Evolutionary conservation across 2,888 invertebrate genomes (phyloP).

Genomic region (Lepidocyrtoides sp.): DNA sequence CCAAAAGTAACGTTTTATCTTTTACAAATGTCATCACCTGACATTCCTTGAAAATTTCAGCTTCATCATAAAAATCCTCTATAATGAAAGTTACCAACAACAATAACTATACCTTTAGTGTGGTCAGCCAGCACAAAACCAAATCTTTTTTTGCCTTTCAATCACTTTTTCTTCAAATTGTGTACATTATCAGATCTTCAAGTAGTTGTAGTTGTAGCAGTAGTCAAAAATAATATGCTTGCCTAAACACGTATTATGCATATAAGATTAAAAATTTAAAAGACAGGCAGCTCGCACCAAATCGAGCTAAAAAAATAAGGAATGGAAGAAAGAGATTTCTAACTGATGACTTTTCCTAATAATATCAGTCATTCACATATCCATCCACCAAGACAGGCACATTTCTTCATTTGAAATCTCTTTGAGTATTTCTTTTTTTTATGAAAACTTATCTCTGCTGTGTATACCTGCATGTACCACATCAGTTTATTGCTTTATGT

Average conservation of each 20-base stretch:
- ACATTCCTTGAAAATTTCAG: slow-evolving; percentile 55
- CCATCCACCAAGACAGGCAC: slow-evolving; percentile 74
- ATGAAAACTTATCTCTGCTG: background rate
- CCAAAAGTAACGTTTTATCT: background rate
- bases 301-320: background rate
- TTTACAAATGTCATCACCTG: slow-evolving; percentile 68
- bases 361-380: slow-evolving; percentile 78
- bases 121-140: background rate
- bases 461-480: background rate
- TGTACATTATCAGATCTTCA: slow-evolving; percentile 13
- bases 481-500: background rate
- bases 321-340: slow-evolving; percentile 42
- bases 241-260: background rate
- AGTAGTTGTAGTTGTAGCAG: background rate
- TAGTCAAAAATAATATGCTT: background rate
- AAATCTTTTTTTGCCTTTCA: slow-evolving; percentile 13
- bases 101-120: background rate
- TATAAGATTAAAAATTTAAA: slow-evolving; percentile 40
- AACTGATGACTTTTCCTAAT: slow-evolving; percentile 60
- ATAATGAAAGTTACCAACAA: slow-evolving; percentile 30
- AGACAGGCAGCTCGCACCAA: slow-evolving; percentile 45
- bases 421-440: no score
- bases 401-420: slow-evolving; percentile 68
- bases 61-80: slow-evolving; percentile 28
- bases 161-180: background rate